Evolutionary conservation across 1,140 invertebrate species (phyloP), one percentile per base, ranked within the genome.

Genomic region (Drosophila guanche): DNA sequence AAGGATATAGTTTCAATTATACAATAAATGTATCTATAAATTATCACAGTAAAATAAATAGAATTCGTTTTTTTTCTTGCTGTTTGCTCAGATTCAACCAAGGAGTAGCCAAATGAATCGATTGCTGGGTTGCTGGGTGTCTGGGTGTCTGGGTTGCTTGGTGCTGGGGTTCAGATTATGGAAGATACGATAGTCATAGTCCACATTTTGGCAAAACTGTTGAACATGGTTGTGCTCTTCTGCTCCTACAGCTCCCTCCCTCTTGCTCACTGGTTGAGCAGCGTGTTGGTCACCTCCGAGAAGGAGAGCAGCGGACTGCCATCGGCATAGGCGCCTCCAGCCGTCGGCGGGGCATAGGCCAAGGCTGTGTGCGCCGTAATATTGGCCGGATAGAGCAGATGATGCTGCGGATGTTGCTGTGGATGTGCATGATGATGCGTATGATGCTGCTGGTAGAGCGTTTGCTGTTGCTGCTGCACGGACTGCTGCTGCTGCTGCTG

Each of bases 271-370:
- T 95, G 94, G 91, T 95, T 95, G 92, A 95, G 93, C 75, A 95
- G 91, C 75, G 95, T 95, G 92, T 95, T 95, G 89, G 95, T 96
- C 93, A 96, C 95, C 94, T 96, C 95, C 93, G 95, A 95, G 94
- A 96, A 95, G 93, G 95, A 95, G 93, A 96, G 85, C 93, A 96
- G 79, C 94, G 95, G 95, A 95, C 95, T 95, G 92, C 94, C 93
- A 93, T 95, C 94, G 92, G 93, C 92, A 92, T 95, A 93, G 92
- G 93, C 93, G 4, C 77, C 84, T 10, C 65, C 72, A 48, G 51
- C 72, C 10, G 84, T 40, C 5, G 80, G 78, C 33, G 90, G 84
- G 23, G 89, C 90, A 53, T 91, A 91, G 22, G 90, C 79, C 43
- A 90, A 52, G 0, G 90, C 84, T 46, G 89, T 92, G 90, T 93